phyloP scores from a whole-genome alignment of 2,113 vertebrate genomes.

The Pimephales promelas region DNA sequence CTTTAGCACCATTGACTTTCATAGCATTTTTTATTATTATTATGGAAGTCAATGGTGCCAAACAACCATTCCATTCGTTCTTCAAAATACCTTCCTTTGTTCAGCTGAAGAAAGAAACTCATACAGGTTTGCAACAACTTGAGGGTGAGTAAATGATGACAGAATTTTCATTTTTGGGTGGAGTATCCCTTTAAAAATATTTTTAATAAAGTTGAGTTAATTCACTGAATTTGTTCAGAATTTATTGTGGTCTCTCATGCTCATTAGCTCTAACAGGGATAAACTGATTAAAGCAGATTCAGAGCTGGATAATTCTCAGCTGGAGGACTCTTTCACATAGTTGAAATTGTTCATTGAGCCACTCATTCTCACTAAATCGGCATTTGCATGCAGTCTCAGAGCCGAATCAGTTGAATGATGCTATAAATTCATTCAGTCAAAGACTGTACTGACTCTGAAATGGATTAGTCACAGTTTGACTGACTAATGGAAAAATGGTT shows the following conservation, averaged over 20 bases:
- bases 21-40: no score
- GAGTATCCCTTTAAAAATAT: no score
- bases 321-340: slow-evolving; percentile 36
- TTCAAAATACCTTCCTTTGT: no score
- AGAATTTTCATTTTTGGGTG: no score
- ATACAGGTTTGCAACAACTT: no score
- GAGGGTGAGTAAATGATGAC: no score
- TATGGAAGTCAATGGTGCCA: no score
- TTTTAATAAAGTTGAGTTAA: not conserved
- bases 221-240: slow-evolving; percentile 2
- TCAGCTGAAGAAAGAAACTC: no score
- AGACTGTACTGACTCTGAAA: slow-evolving; percentile 26
- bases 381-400: slow-evolving; percentile 14
- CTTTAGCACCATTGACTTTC: no score
- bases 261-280: slow-evolving; percentile 31
- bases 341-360: slow-evolving; percentile 38
- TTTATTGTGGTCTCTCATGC: slow-evolving; percentile 16
- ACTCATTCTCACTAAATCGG: slow-evolving; percentile 6
- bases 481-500: slow-evolving; percentile 30
- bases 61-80: no score
- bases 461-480: slow-evolving; percentile 34
- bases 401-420: slow-evolving; percentile 22
- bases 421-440: slow-evolving; percentile 13
- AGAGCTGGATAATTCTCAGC: slow-evolving; percentile 6
- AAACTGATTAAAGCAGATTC: slow-evolving; percentile 31